phyloP scores from a whole-genome alignment of 2,888 invertebrate species.

The Oasisia sp. region DNA sequence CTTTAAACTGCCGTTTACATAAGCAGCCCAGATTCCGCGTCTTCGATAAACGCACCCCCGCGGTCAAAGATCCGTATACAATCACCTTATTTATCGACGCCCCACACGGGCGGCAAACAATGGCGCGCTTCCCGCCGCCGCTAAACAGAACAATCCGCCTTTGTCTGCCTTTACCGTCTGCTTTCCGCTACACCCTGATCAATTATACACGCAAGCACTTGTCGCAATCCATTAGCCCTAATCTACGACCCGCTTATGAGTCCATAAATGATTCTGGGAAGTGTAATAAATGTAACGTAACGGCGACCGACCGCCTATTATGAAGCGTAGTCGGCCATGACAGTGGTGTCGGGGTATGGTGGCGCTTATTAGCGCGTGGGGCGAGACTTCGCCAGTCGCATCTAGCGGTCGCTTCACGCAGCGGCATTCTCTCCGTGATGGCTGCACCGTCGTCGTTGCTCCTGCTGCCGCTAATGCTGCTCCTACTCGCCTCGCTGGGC shows the following conservation, averaged over 20 bases:
- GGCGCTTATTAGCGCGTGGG: not conserved
- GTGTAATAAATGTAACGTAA: not conserved
- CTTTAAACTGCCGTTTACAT: not conserved
- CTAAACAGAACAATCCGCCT: not conserved
- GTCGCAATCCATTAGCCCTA: not conserved
- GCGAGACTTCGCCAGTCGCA: not conserved
- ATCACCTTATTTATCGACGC: not conserved
- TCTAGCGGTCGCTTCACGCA: not conserved
- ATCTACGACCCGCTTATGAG: not conserved
- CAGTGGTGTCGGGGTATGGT: not conserved
- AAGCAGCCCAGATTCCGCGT: not conserved
- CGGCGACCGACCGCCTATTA: not conserved
- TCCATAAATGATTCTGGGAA: not conserved
- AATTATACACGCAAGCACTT: not conserved
- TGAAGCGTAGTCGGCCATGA: not conserved
- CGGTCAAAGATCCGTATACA: not conserved
- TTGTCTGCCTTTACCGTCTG: not conserved
- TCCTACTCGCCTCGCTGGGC: not conserved
- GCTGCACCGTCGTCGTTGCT: not conserved
- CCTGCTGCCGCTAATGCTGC: not conserved
- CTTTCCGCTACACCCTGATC: not conserved
- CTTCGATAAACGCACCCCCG: not conserved
- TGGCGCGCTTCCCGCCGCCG: not conserved
- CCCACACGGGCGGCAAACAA: not conserved
- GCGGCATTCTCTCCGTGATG: not conserved